Conservation (phyloP, 2,797 vertebrate genomes). For the Sebastes reedi region DNA sequence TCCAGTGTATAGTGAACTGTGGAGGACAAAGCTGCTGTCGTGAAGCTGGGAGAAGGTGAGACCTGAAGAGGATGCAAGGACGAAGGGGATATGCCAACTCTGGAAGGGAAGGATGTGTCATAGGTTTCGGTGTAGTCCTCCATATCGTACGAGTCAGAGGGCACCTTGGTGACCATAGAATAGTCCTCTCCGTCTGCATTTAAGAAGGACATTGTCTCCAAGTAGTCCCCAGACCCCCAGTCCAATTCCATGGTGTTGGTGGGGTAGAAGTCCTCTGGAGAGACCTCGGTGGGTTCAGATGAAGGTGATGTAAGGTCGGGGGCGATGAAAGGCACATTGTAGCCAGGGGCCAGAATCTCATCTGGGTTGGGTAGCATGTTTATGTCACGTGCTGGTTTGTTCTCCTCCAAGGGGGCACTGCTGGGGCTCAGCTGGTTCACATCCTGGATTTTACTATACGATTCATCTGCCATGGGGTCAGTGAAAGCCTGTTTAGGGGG, state of each 20-base stretch:
- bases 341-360: conserved; percentile 63
- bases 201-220: conserved; percentile 86
- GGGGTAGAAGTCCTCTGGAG: conserved; percentile 78
- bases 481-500: conserved; percentile 18
- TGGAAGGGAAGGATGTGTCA: conserved; percentile 88
- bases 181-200: conserved; percentile 77
- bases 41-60: conserved; percentile 54
- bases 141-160: conserved; percentile 81
- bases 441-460: conserved; percentile 30
- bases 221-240: conserved; percentile 88
- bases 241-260: conserved; percentile 83
- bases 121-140: conserved; percentile 87
- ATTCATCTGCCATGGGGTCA: conserved; percentile 32
- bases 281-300: conserved; percentile 77
- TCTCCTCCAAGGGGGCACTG: conserved; percentile 43
- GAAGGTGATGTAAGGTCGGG: conserved; percentile 72
- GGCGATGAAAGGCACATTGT: conserved; percentile 74
- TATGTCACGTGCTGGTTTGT: conserved; percentile 27
- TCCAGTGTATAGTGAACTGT: conserved; percentile 37
- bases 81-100: conserved; percentile 83
- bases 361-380: conserved; percentile 46
- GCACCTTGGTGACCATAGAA: conserved; percentile 76
- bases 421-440: conserved; percentile 56
- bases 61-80: conserved; percentile 68
- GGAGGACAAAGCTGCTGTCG: conserved; percentile 44